A percentile compares a stretch with the other conserved stretches of the same genome.
Conservation (phyloP, 2,888 invertebrate genomes). For the Lepidochrysops patricia region DNA sequence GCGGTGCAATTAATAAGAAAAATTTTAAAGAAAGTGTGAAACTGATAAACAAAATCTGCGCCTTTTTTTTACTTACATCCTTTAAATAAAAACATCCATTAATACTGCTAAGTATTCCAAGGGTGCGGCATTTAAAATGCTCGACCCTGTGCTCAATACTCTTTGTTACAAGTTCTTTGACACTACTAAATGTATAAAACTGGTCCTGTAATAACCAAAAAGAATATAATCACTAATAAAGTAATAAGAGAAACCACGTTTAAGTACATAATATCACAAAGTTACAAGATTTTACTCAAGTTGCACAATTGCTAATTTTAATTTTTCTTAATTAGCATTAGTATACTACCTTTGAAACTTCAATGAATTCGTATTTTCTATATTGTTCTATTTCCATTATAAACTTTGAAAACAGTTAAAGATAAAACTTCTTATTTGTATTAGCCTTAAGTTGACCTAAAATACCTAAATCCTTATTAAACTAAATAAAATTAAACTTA, state of each 20-base stretch:
- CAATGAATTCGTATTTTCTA: not conserved
- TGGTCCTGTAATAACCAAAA: slow-evolving; percentile 45
- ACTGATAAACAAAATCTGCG: too few species aligned
- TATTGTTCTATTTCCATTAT: not conserved
- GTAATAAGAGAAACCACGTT: too few species aligned
- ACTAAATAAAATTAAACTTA: too few species aligned
- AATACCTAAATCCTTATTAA: too few species aligned
- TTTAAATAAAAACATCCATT: slow-evolving; percentile 43
- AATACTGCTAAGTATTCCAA: slow-evolving; percentile 47
- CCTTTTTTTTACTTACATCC: slow-evolving; percentile 42
- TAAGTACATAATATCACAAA: too few species aligned
- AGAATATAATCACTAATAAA: too few species aligned
- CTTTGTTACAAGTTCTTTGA: slow-evolving; percentile 33
- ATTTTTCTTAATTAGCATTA: slow-evolving; percentile 18
- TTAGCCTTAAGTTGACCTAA: too few species aligned
- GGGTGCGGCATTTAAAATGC: slow-evolving; percentile 41
- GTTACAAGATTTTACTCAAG: too few species aligned
- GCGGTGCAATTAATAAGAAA: too few species aligned
- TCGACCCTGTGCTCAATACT: slow-evolving; percentile 30
- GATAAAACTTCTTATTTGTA: too few species aligned
- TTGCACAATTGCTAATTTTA: slow-evolving; percentile 9
- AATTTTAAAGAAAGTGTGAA: too few species aligned
- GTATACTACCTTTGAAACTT: slow-evolving; percentile 18
- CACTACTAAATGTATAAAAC: slow-evolving; percentile 38
- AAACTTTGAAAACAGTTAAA: too few species aligned